Evolutionary conservation across 35 echinoderm and acorn worm genomes (phyloP), one percentile per base, ranked within the genome.

Genomic region (Chiridota heheva): DNA sequence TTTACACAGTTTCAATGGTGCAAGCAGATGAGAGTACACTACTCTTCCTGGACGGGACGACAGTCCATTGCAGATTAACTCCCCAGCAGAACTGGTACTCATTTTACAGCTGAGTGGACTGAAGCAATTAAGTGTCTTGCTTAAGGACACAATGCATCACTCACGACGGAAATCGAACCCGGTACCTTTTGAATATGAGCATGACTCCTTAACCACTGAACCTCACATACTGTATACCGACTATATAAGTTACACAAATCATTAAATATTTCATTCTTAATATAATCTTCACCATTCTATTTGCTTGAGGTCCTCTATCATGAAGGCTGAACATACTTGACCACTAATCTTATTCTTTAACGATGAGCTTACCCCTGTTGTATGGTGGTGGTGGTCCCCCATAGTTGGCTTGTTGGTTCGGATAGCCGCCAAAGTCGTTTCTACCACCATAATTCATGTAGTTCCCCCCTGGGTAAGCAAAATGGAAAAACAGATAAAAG

Each of bases 341-440:
- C 15, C 15, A 17, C 15, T 55, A 55, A 55, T 17, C 15, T 25
- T 17, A 25, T 25, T 55, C 49, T 55, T 17, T 55, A 55, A 55
- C 49, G 24, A 17, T 25, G 24, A 55, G 24, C 70, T 51, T 74
- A 74, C 70, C 70, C 70, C 70, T 42, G 44, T 74, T 74, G 34
- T 51, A 74, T 16, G 70, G 56, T n/a, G n/a, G n/a, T n/a, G n/a
- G n/a, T n/a, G n/a, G n/a, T 41, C 70, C 70, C 24, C 70, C 70
- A 51, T 51, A 74, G 40, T 74, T 74, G 6, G 43, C 70, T 29
- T 74, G 70, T 44, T 74, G 70, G 18, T 42, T 30, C 47, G 70
- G 70, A 33, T 51, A 74, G 34, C 70, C 49, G 42, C 79, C 79
- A 82, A 67, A 81, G 63, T 43, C 40, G 44, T 82, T 67, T 47